Evolutionary conservation across 2,113 vertebrate genomes (phyloP), one percentile per base, ranked within the genome.

Genomic region (Pelecanoides urinatrix): DNA sequence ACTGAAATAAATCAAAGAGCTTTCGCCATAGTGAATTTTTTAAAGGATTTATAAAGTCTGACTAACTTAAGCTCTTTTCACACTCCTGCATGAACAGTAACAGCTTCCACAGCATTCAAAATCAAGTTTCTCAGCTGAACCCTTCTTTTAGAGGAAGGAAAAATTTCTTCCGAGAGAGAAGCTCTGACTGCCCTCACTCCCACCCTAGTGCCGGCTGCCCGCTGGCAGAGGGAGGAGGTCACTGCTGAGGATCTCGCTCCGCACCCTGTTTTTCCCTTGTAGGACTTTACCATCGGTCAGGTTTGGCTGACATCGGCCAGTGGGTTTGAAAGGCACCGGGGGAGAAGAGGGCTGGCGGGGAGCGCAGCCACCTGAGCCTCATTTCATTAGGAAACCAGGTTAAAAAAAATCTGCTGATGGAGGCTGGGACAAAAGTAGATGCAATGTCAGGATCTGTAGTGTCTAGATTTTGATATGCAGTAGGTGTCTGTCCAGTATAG

Each of bases 381-480:
- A 36, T 91, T 93, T 79, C 32, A 1, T 92, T 58, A 73, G 62
- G 81, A 94, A 96, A 94, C 32, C 85, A 62, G 93, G 96, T 91
- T 95, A 85, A 84, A 95, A 84, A 95, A 93, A 94, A 82, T 71
- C 74, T 95, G 93, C 94, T 92, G 88, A 96, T 93, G 80, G 73
- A 83, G 88, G 67, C 86, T 66, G 74, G 80, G 90, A 96, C 88
- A 96, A 91, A 96, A 96, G 90, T 84, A 96, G 90, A 86, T 0
- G 2, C 74, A 47, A 27, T 65, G 94, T 95, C 92, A 96, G 86
- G 86, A 85, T 85, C 49, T 21, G 55, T 65, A 56, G 93, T 5
- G 66, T 40, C 88, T 94, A 6, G 65, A 84, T 95, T 95, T 87
- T 94, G 92, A 91, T 80, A 91, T 94, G 78, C 85, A 90, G 90